Conservation (phyloP, 1,140 invertebrate genomes). For the Neotoxoptera formosana region DNA sequence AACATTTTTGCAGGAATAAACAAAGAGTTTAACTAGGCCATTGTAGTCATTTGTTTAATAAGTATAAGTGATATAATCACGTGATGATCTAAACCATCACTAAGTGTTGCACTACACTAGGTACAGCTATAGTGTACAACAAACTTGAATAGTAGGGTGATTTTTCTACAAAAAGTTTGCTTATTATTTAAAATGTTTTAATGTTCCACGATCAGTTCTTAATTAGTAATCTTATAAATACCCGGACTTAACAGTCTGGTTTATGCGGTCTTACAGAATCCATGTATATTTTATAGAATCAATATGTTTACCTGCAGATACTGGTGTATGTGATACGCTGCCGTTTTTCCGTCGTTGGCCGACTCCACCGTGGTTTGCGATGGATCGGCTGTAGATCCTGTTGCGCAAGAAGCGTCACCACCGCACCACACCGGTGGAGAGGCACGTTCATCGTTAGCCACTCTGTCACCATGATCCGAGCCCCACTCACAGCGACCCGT, state of each 20-base stretch:
- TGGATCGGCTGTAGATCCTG: constrained; percentile 78
- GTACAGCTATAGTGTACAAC: background rate
- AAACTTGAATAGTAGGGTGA: background rate
- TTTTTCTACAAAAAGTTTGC: no score
- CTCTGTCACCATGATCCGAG: background rate
- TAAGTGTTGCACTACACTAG: no score
- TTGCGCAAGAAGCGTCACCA: constrained; percentile 91
- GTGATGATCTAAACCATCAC: background rate
- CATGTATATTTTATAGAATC: background rate
- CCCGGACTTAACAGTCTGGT: no score
- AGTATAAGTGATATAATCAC: background rate
- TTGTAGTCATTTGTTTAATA: background rate
- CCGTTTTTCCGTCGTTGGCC: constrained; percentile 97
- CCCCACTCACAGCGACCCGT: constrained; percentile 77
- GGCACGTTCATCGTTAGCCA: constrained; percentile 80
- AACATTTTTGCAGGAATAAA: background rate
- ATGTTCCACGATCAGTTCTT: no score
- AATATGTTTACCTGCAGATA: constrained; percentile 81
- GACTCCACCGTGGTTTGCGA: constrained; percentile 97
- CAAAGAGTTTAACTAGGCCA: no score
- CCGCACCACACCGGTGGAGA: constrained; percentile 97
- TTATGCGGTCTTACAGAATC: background rate
- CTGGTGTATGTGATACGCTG: constrained; percentile 95
- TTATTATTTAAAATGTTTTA: no score
- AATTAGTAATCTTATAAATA: no score